Evolutionary conservation across 2,113 vertebrate genomes (phyloP).

Genomic region (Mesoclemmys tuberculata): DNA sequence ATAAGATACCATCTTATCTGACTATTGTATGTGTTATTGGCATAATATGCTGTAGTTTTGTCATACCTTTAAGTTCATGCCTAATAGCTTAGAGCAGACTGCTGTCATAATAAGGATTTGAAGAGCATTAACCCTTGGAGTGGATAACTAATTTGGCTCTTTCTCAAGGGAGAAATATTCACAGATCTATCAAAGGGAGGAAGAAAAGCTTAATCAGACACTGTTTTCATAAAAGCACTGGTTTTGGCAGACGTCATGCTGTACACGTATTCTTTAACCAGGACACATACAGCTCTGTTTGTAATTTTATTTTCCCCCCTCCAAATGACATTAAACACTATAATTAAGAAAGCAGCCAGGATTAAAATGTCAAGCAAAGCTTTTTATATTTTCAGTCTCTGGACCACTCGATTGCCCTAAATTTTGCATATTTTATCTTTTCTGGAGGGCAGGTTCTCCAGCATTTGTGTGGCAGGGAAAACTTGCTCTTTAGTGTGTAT

Average conservation of each 20-base stretch:
- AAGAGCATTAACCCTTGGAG: slow-evolving; percentile 35
- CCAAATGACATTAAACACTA: slow-evolving; percentile 38
- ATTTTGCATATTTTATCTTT: slow-evolving; percentile 43
- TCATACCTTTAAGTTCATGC: background rate
- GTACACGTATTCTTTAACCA: slow-evolving; percentile 12
- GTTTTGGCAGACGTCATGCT: slow-evolving; percentile 51
- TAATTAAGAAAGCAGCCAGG: slow-evolving; percentile 57
- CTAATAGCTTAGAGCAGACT: background rate
- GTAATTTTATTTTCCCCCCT: slow-evolving; percentile 1
- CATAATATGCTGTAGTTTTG: background rate
- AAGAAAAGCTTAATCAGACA: slow-evolving; percentile 36
- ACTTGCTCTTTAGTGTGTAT: slow-evolving; percentile 20
- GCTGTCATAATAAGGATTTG: background rate
- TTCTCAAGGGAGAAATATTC: background rate
- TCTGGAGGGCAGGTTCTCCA: slow-evolving; percentile 32
- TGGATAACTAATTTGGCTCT: background rate
- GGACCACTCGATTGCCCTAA: slow-evolving; percentile 24
- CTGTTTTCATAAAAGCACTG: slow-evolving; percentile 29
- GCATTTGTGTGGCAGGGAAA: background rate
- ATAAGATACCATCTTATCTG: background rate
- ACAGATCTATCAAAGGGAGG: background rate
- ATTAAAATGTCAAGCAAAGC: slow-evolving; percentile 52
- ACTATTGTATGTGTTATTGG: background rate
- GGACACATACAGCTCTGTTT: slow-evolving; percentile 28
- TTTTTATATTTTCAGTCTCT: slow-evolving; percentile 18